Base-by-base conservation (phyloP, 2,888 invertebrate genomes). In the Ctena decussata region DNA sequence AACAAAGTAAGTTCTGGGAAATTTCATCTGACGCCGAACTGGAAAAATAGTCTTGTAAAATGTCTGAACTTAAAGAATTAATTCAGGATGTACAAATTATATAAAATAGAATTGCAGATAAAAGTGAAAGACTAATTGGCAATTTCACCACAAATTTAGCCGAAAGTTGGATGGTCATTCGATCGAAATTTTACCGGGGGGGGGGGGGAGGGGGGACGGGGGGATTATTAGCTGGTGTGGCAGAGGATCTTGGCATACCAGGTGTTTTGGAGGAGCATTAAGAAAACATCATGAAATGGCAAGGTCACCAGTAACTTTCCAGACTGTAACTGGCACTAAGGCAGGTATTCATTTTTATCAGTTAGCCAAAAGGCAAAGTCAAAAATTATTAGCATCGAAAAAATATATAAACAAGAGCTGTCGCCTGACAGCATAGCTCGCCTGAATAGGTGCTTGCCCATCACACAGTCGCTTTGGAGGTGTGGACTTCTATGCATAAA, bases 111-210 rank as follows among this genome's bases (percentile, higher is more conserved):
- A 32, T 82, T n/a, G 86, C 87, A 1, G 41, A 44, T 15, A 90
- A 88, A 80, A 39, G 74, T 65, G 76, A 72, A 5, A 41, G 77
- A 37, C 41, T 88, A 8, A 75, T 86, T 37, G 86, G 84, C 0
- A 86, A 87, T 44, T 77, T 80, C 44, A 85, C 84, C 24, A 85
- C 78, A n/a, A 87, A 87, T 41, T 39, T 87, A 15, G 78, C 80
- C n/a, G 89, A 89, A 78, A 76, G 53, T 27, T 88, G 84, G 84
- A 79, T 88, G 82, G 24, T 76, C 18, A 80, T 87, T 21, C 2
- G 81, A 2, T 35, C 49, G 15, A 88, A 84, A 41, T 88, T 85
- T 85, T 87, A 89, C 77, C n/a, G n/a, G n/a, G n/a, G n/a, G n/a
- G n/a, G n/a, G n/a, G n/a, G n/a, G n/a, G n/a, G n/a, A n/a, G n/a